These are phyloP conservation scores for Pomacea canaliculata DNA, from an alignment of 2,888 invertebrate genomes.

Conservation along the genomic window DNA sequence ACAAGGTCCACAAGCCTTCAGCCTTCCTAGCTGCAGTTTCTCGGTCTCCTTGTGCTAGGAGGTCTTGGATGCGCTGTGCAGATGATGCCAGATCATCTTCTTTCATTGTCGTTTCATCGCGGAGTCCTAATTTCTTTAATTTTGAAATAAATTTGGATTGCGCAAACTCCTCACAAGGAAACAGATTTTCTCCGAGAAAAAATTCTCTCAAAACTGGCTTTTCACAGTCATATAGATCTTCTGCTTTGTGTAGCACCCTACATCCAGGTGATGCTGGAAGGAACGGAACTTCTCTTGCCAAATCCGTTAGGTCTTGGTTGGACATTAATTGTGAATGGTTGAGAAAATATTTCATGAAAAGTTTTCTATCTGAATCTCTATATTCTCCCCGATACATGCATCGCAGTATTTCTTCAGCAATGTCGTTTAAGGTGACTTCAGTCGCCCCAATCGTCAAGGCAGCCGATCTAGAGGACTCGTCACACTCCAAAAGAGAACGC, in stretches of 20 bases:
- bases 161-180: conserved; percentile 40
- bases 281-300: conserved; percentile 18
- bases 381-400: not conserved
- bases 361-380: not conserved
- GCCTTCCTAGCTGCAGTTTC: not conserved
- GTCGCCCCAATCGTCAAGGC: conserved; percentile 22
- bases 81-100: conserved; percentile 39
- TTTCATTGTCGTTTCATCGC: conserved; percentile 39
- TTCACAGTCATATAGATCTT: conserved; percentile 44
- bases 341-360: conserved; percentile 31
- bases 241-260: conserved; percentile 20
- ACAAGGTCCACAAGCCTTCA: not conserved
- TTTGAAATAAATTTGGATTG: conserved; percentile 36
- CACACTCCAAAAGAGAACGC: conserved; percentile 2
- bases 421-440: conserved; percentile 2
- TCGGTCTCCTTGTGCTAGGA: not conserved
- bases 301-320: not conserved
- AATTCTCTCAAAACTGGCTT: conserved; percentile 36
- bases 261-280: conserved; percentile 19
- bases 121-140: conserved; percentile 46
- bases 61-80: conserved; percentile 27
- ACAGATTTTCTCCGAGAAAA: conserved; percentile 44
- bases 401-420: conserved; percentile 15
- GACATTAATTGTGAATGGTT: not conserved
- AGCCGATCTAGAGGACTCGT: not conserved